phyloP scores from a whole-genome alignment of 2,888 invertebrate species.

The Orgyia antiqua region DNA sequence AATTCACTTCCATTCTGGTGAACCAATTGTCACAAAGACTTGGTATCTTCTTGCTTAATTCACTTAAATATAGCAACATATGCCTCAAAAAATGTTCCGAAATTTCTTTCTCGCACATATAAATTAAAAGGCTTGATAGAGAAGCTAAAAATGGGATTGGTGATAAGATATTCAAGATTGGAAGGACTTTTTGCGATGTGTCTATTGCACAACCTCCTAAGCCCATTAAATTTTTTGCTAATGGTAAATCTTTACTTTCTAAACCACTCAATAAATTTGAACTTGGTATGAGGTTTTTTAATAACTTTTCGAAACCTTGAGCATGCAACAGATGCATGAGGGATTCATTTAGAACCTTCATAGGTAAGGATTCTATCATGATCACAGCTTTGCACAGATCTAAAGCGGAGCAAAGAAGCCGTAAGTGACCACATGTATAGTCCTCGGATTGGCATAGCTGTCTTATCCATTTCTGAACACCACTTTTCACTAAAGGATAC shows the following conservation, averaged over 20 bases:
- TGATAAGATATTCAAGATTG: slow-evolving; percentile 50
- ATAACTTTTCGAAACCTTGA: slow-evolving; percentile 57
- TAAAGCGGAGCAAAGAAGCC: slow-evolving; percentile 51
- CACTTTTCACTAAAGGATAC: slow-evolving; percentile 58
- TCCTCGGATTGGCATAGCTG: slow-evolving; percentile 54
- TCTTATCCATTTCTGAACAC: slow-evolving; percentile 67
- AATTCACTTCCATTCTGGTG: slow-evolving; percentile 79
- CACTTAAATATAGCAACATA: slow-evolving; percentile 56
- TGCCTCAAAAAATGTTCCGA: slow-evolving; percentile 55
- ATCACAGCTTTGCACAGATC: slow-evolving; percentile 57
- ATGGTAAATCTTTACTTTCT: slow-evolving; percentile 46
- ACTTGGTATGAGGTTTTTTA: slow-evolving; percentile 50
- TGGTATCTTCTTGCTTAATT: slow-evolving; percentile 45
- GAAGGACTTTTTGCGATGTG: slow-evolving; percentile 52
- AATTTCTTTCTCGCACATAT: slow-evolving; percentile 46
- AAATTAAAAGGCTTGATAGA: slow-evolving; percentile 48
- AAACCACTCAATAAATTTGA: slow-evolving; percentile 65
- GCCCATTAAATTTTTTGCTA: slow-evolving; percentile 52
- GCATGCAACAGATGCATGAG: slow-evolving; percentile 56
- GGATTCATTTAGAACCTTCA: slow-evolving; percentile 46
- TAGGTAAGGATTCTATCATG: slow-evolving; percentile 40
- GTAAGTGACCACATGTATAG: slow-evolving; percentile 67
- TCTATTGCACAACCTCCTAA: slow-evolving; percentile 51
- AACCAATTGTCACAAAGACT: slow-evolving; percentile 79
- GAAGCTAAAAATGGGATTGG: slow-evolving; percentile 62